phyloP scores from a whole-genome alignment of 2,113 vertebrate species.

The Hippocampus zosterae region DNA sequence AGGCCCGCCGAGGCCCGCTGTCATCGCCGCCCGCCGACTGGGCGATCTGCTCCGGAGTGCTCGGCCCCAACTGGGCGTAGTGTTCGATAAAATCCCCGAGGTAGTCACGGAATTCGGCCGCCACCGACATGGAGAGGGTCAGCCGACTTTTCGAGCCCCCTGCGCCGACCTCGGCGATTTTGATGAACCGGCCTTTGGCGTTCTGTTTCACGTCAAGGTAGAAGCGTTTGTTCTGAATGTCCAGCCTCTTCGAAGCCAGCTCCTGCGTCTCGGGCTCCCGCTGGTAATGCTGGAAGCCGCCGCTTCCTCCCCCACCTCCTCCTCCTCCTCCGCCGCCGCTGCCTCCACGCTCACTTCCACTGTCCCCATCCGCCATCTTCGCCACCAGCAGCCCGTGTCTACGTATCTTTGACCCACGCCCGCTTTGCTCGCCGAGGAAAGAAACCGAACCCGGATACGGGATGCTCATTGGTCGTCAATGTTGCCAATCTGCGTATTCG shows the following conservation, averaged over 20 bases:
- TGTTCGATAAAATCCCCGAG: slow-evolving; percentile 90
- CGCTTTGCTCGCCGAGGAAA: slow-evolving; percentile 40
- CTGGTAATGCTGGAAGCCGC: slow-evolving; percentile 75
- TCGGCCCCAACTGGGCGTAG: slow-evolving; percentile 89
- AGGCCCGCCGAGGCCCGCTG: slow-evolving; percentile 81
- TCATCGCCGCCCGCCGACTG: slow-evolving; percentile 81
- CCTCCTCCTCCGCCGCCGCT: slow-evolving; percentile 61
- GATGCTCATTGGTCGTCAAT: slow-evolving; percentile 25
- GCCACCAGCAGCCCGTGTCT: slow-evolving; percentile 76
- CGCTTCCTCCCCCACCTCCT: slow-evolving; percentile 59
- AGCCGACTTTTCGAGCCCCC: slow-evolving; percentile 91
- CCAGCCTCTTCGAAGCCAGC: slow-evolving; percentile 84
- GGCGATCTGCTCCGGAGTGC: slow-evolving; percentile 88
- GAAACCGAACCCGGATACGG: slow-evolving; percentile 30
- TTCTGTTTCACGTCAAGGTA: slow-evolving; percentile 90
- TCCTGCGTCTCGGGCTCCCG: slow-evolving; percentile 86
- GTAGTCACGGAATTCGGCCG: slow-evolving; percentile 91
- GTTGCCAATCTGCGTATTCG: slow-evolving; percentile 32
- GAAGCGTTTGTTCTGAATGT: slow-evolving; percentile 91
- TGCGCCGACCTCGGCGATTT: slow-evolving; percentile 95
- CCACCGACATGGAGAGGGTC: slow-evolving; percentile 91
- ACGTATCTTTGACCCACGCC: slow-evolving; percentile 65
- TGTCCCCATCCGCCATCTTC: slow-evolving; percentile 94
- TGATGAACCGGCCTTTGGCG: slow-evolving; percentile 91
- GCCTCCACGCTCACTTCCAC: slow-evolving; percentile 82